phyloP scores from a whole-genome alignment of 2,888 invertebrate genomes.

The Torymus aiolomorphi region DNA sequence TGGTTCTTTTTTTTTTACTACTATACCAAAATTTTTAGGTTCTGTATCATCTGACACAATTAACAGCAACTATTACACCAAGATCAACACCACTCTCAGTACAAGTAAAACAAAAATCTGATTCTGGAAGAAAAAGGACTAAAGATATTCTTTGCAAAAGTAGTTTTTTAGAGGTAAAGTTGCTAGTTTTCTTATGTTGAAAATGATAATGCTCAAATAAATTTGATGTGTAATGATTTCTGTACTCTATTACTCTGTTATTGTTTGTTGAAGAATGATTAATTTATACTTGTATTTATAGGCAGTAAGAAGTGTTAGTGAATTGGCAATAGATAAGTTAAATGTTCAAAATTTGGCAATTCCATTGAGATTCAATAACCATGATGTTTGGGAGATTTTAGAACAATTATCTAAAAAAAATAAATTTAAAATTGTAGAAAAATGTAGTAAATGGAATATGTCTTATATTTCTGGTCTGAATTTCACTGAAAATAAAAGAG shows the following conservation, averaged over 20 bases:
- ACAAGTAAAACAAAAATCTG: slow-evolving; percentile 64
- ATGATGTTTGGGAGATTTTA: slow-evolving; percentile 62
- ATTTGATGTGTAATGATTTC: too few species aligned
- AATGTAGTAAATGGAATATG: slow-evolving; percentile 68
- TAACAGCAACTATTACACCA: slow-evolving; percentile 69
- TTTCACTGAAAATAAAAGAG: slow-evolving; percentile 71
- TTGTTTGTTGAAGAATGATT: slow-evolving; percentile 8
- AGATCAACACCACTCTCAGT: slow-evolving; percentile 65
- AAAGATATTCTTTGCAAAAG: slow-evolving; percentile 64
- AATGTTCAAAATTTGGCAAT: slow-evolving; percentile 61
- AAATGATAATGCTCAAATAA: too few species aligned
- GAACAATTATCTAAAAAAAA: slow-evolving; percentile 61
- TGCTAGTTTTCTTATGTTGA: too few species aligned
- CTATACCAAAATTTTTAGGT: slow-evolving; percentile 62
- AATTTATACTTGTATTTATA: slow-evolving; percentile 55
- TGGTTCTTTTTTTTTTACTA: too few species aligned
- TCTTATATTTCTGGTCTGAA: slow-evolving; percentile 70
- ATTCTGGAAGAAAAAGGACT: slow-evolving; percentile 56
- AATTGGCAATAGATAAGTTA: slow-evolving; percentile 63
- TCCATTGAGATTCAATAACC: slow-evolving; percentile 61
- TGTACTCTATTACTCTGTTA: background rate
- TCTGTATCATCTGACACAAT: slow-evolving; percentile 72
- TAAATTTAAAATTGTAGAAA: slow-evolving; percentile 59
- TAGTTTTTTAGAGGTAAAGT: slow-evolving; percentile 67
- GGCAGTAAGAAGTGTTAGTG: slow-evolving; percentile 68